A percentile compares a stretch with the other conserved stretches of the same genome.
These are phyloP conservation scores for Hippocampus guttulatus DNA, from an alignment of 2,113 vertebrate genomes.

Conservation along the genomic window DNA sequence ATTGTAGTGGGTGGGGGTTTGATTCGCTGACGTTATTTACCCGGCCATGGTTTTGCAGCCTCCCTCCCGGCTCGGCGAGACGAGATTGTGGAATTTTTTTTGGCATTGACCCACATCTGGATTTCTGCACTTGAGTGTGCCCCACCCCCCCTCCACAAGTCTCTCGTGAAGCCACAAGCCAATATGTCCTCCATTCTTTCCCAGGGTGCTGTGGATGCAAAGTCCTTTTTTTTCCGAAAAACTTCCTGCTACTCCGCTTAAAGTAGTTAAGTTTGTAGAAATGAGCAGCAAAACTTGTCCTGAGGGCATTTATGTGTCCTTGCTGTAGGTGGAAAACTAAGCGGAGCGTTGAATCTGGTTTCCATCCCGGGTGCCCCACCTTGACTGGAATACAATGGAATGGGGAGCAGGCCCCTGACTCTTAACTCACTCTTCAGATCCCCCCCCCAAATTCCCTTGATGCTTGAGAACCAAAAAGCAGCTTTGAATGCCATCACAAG, in stretches of 20 bases:
- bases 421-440: constrained; percentile 70
- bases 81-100: constrained; percentile 71
- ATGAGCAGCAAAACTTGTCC: constrained; percentile 33
- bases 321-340: constrained; percentile 41
- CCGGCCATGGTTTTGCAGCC: constrained; percentile 62
- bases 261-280: constrained; percentile 21
- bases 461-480: constrained; percentile 60
- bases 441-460: constrained; percentile 62
- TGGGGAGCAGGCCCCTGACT: constrained; percentile 66
- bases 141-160: constrained; percentile 43
- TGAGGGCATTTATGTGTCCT: constrained; percentile 26
- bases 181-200: constrained; percentile 11
- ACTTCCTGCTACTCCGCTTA: constrained; percentile 26
- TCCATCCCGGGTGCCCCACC: constrained; percentile 63
- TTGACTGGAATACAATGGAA: constrained; percentile 65
- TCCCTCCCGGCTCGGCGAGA: constrained; percentile 67
- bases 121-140: constrained; percentile 64
- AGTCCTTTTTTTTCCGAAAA: constrained; percentile 33
- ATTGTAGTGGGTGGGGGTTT: constrained; percentile 49
- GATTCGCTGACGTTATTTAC: constrained; percentile 74
- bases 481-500: constrained; percentile 73
- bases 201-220: constrained; percentile 25
- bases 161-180: constrained; percentile 48
- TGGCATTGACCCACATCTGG: constrained; percentile 77
- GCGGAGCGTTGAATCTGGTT: constrained; percentile 59